These are phyloP conservation scores for Potamarius usumacintae DNA, from an alignment of 2,113 vertebrate species.

Conservation along the genomic window DNA sequence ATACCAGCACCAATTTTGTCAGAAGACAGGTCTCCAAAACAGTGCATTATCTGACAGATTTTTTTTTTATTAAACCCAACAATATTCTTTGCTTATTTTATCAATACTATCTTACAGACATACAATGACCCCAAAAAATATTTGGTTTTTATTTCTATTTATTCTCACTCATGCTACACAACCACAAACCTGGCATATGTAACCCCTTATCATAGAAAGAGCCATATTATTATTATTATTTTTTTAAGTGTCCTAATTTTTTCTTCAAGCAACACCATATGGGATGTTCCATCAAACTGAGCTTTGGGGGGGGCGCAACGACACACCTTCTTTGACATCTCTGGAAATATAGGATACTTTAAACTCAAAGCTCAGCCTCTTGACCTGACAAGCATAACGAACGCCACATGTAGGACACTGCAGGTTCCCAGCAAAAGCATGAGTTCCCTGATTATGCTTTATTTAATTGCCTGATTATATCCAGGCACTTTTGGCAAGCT, in stretches of 20 bases:
- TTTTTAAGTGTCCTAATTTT: background rate
- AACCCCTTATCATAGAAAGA: no score
- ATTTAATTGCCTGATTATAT: constrained; percentile 61
- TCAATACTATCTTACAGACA: no score
- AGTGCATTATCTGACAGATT: background rate
- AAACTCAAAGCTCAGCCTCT: background rate
- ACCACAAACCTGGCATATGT: no score
- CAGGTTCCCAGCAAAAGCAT: constrained; percentile 5
- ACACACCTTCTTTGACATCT: background rate
- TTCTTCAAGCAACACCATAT: background rate
- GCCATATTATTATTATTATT: background rate
- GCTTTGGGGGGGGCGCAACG: background rate
- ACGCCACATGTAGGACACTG: constrained; percentile 31
- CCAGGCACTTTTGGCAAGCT: constrained; percentile 72
- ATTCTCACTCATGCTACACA: no score
- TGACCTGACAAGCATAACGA: background rate
- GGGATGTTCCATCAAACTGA: constrained; percentile 1
- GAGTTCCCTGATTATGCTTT: constrained; percentile 23
- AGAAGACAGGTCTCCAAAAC: no score
- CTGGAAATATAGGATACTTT: constrained; percentile 11
- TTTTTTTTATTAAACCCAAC: background rate
- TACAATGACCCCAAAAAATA: no score
- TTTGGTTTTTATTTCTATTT: no score
- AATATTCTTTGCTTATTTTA: no score
- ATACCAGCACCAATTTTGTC: no score